Evolutionary conservation across 1,140 invertebrate species (phyloP), one percentile per base, ranked within the genome.

Genomic region (Drosophila yakuba): DNA sequence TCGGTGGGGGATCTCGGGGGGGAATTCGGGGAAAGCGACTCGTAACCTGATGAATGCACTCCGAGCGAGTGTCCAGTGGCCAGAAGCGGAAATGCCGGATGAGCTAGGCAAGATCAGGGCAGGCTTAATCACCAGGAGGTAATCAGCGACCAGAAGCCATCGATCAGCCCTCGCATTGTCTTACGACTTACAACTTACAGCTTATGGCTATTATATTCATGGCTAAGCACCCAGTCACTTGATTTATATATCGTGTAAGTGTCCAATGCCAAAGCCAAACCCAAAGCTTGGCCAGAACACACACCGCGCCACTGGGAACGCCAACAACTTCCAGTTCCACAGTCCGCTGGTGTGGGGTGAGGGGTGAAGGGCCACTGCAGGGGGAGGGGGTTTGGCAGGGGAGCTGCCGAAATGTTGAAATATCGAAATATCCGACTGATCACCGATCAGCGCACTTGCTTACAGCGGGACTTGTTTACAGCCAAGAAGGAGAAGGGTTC

Each of bases 401-500:
- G n/a, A 71, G 63, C 75, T 78, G 80, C 68, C 66, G 78, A 78
- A 20, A 20, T 20, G 20, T 20, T 20, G 20, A 20, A 20, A 20
- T 2, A 20, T 20, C 66, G 78, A 78, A 81, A 85, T 82, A 59
- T 69, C 74, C 83, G 83, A 86, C 83, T 79, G 83, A 86, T 86
- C 82, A 86, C 82, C 64, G 64, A 69, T 68, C 20, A 20, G 1
- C 14, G 25, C 48, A 68, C 41, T 69, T 69, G 67, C 69, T 69
- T 69, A 64, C 60, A 64, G 17, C 39, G 25, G 36, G 36, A 43
- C 44, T 32, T 66, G 66, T 71, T 71, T 56, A 71, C 41, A 39
- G 11, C 7, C 32, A 10, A 32, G 32, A 32, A 32, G 32, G 32
- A 32, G 32, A 32, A 32, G 32, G 32, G 32, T 6, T 15, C 28